Base-by-base conservation (phyloP, 1,140 invertebrate genomes). In the Diorhabda sublineata region DNA sequence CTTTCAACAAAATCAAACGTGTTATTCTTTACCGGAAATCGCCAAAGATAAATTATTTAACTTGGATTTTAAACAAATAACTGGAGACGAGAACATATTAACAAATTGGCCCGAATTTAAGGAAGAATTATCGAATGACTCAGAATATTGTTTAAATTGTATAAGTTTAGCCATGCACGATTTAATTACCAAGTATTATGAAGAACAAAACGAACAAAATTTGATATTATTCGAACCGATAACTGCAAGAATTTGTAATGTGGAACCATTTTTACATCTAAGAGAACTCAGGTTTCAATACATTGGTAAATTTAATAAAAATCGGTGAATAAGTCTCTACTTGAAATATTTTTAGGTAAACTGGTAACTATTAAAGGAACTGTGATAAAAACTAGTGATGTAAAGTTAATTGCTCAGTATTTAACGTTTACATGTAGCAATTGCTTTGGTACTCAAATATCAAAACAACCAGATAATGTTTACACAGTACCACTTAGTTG, bases 291-390 rank as follows among this genome's bases (percentile, higher is more conserved):
- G 93, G 85, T 87, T 91, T 4, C 90, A 89, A 79, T 89, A 86
- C 79, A 92, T 90, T 86, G 91, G 91, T 92, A 84, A 81, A 78
- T 56, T 11, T 2, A 47, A 7, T 59, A 3, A 45, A n/a, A n/a
- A 52, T 66, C 5, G n/a, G 5, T 6, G 2, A 52, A 5, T 52
- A 52, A 52, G 45, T n/a, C n/a, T 26, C 26, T 52, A 52, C 47
- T 58, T 69, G 62, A n/a, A 45, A 56, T 52, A 52, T 52, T 82
- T 82, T 44, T 72, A 92, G 92, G 91, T 9, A 95, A 94, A 84
- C 86, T 96, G 73, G 86, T 97, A 2, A 88, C 90, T 26, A 85
- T 96, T 2, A 89, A 89, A 78, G 96, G 96, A 0, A 95, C 92
- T 69, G 92, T 98, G 0, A 92, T 94, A 64, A 85, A 93, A 78